Base-by-base conservation (phyloP, 2,113 vertebrate genomes). In the Centropristis striata region DNA sequence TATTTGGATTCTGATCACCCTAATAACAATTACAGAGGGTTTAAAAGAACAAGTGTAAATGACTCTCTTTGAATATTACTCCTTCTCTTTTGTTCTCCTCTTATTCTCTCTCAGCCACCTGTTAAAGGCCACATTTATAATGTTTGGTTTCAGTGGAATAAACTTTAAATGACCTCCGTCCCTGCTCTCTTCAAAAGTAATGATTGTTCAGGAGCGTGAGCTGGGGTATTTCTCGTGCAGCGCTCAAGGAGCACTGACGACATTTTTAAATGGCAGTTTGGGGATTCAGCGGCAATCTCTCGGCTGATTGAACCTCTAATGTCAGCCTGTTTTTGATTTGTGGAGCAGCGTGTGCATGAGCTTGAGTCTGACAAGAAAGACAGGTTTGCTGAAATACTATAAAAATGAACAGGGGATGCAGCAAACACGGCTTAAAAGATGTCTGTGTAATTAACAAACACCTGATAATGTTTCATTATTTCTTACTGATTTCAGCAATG, bases 211-310 rank as follows among this genome's bases (percentile, higher is more conserved):
- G 58, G 51, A 83, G 83, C 8, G 0, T 11, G 21, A 79, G 70
- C 59, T 15, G n/a, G 20, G 46, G 54, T 57, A 42, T 58, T 59
- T 83, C 51, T 87, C 36, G 11, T 7, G 6, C 54, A 4, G 41
- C 8, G 25, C 64, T 89, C 71, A 53, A 71, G 66, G 54, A 80
- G 71, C 36, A 44, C 58, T 37, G 66, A 50, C 54, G 37, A 83
- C 82, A 87, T 89, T 91, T 90, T 82, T 73, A 88, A 84, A 90
- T 51, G 77, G 83, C 81, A 78, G 75, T 83, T 90, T 86, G 84
- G 65, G 75, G 82, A 90, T 84, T 89, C 54, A 23, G 58, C 59
- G 3, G 81, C 73, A 72, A 81, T 89, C 78, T 80, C 21, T 65
- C 44, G 27, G 81, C 89, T 80, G 89, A 90, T 81, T 89, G 87